These are phyloP conservation scores for Microcebus murinus DNA, from an alignment of 2,113 vertebrate genomes.

Conservation along the genomic window DNA sequence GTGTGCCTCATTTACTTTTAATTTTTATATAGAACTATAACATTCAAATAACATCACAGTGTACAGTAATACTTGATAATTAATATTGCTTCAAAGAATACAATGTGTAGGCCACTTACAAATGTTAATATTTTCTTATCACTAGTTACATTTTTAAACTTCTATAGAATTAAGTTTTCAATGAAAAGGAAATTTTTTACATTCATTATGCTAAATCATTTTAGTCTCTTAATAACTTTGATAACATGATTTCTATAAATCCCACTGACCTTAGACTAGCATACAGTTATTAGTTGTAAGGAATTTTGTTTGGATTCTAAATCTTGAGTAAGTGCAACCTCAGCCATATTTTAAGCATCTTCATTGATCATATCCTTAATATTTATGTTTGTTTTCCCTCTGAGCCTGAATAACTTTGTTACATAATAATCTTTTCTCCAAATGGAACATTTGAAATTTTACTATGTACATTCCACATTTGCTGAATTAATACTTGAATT, in stretches of 20 bases:
- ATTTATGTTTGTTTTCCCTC: background rate
- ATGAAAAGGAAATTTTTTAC: background rate
- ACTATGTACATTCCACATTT: background rate
- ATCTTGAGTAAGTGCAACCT: background rate
- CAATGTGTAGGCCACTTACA: background rate
- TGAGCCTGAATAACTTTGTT: background rate
- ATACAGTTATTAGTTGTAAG: background rate
- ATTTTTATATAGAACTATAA: background rate
- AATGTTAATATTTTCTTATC: background rate
- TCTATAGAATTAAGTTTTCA: background rate
- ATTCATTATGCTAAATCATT: background rate
- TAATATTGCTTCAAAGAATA: background rate
- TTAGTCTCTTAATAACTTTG: background rate
- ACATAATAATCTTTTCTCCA: background rate
- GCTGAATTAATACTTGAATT: background rate
- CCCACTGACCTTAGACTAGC: background rate
- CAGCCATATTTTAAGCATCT: background rate
- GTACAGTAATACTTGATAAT: background rate
- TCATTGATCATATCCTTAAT: background rate
- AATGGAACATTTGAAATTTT: background rate
- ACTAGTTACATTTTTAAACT: background rate
- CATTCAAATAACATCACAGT: background rate
- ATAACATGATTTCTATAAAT: background rate
- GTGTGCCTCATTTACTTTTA: background rate
- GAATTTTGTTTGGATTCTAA: background rate